A percentile compares a stretch with the other conserved stretches of the same genome.
phyloP scores from a whole-genome alignment of 2,888 invertebrate genomes.

The Drosophila macrospina region DNA sequence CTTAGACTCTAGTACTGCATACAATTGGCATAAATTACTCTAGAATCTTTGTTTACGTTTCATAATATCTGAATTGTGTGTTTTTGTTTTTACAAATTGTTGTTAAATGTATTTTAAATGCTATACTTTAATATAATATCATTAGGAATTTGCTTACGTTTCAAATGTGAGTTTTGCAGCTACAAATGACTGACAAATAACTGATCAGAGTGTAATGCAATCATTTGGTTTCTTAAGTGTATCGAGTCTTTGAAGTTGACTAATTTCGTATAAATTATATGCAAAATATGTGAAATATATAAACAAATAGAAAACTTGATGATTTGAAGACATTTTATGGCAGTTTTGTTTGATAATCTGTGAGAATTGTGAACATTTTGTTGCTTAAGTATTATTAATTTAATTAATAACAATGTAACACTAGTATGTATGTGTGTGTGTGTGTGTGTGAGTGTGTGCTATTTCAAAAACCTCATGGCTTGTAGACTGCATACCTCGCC shows the following conservation, averaged over 20 bases:
- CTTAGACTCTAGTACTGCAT: conserved; percentile 60
- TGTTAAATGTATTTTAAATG: conserved; percentile 36
- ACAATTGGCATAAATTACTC: conserved; percentile 52
- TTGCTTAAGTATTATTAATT: conserved; percentile 34
- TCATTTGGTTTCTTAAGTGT: conserved; percentile 27
- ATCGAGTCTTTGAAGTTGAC: conserved; percentile 36
- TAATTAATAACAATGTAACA: conserved; percentile 71
- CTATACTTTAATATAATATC: conserved; percentile 52
- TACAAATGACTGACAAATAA: conserved; percentile 55
- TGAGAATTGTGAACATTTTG: conserved; percentile 49
- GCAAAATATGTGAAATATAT: conserved; percentile 22
- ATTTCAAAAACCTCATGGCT: conserved; percentile 39
- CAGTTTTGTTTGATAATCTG: conserved; percentile 59
- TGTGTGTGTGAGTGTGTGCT: conserved; percentile 36
- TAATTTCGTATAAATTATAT: too few relatives aligned
- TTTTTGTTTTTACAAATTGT: conserved; percentile 39
- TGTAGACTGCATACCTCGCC: conserved; percentile 32
- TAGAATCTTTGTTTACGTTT: conserved; percentile 21
- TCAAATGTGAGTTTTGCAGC: conserved; percentile 29
- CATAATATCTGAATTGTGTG: conserved; percentile 12
- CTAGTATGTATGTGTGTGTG: conserved; percentile 31
- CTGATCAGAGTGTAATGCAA: not conserved
- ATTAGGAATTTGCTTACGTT: conserved; percentile 59
- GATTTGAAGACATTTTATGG: conserved; percentile 64
- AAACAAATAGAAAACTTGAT: conserved; percentile 17